A percentile compares a stretch with the other conserved stretches of the same genome.
These are phyloP conservation scores for Mythimna loreyi DNA, from an alignment of 2,888 invertebrate genomes.

Conservation along the genomic window DNA sequence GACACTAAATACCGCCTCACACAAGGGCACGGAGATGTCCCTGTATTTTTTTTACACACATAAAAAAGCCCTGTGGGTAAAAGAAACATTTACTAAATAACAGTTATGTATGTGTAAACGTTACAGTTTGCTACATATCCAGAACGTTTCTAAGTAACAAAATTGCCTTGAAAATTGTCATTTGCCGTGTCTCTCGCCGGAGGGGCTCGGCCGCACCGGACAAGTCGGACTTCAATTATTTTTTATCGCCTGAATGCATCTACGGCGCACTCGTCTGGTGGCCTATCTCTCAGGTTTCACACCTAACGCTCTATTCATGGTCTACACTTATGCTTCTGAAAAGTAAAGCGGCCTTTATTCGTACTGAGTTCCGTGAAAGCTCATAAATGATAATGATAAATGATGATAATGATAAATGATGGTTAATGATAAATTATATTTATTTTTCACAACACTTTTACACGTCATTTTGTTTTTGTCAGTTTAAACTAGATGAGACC, in stretches of 20 bases:
- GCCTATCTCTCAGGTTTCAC: constrained; percentile 78
- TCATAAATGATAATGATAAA: constrained; percentile 16
- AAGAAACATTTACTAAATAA: not conserved
- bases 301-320: constrained; percentile 76
- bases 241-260: constrained; percentile 83
- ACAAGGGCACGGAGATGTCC: no score
- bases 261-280: constrained; percentile 68
- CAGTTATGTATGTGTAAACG: constrained; percentile 1
- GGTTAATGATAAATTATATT: no score
- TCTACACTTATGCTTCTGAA: constrained; percentile 66
- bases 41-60: no score
- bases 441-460: no score
- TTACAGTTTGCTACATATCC: constrained; percentile 33
- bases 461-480: no score
- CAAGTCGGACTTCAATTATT: constrained; percentile 81
- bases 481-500: no score
- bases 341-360: constrained; percentile 54
- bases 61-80: no score
- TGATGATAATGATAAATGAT: no score
- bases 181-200: constrained; percentile 56
- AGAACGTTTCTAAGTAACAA: constrained; percentile 50
- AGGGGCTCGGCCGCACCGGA: constrained; percentile 65
- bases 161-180: constrained; percentile 65
- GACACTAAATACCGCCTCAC: no score
- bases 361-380: constrained; percentile 9